Evolutionary conservation across 2,888 invertebrate genomes (phyloP), one percentile per base, ranked within the genome.

Genomic region (Uropetala carovei): DNA sequence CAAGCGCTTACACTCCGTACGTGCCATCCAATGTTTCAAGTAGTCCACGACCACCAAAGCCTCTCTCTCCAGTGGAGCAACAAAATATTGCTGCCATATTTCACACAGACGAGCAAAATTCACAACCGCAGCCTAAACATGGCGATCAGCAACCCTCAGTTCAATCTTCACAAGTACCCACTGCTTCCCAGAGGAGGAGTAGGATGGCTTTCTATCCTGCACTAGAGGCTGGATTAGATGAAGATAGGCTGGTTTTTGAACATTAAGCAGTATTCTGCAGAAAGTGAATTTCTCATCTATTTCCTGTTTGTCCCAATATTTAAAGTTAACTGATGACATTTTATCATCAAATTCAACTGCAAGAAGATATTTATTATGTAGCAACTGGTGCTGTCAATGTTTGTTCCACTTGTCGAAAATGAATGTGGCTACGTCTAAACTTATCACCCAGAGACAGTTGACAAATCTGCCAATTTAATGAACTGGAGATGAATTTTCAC

Each of bases 1-100:
- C 96, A 16, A 60, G n/a, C 43, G 43, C 43, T 43, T 43, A 43
- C 43, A 43, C 43, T 56, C 43, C 60, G 10, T 43, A 60, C 64
- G 89, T 8, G 30, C 64, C 89, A 64, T 18, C 64, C 64, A 43
- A 18, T 56, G 57, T 18, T 56, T 0, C 56, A 18, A 89, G 18
- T 18, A 22, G 14, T 43, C 43, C 60, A 9, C 18, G 43, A 3
- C 43, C 16, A 16, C 56, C n/a, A 18, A 56, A 57, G n/a, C 83
- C 83, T 57, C 14, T 83, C n/a, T 56, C 83, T n/a, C 43, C 43
- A 13, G n/a, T 57, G 14, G 83, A 83, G 18, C 56, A 13, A 16
- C 16, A 56, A 83, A 57, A 43, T 9, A 83, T 83, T 83, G 43
- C 83, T 16, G 43, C 83, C 7, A 43, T 83, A 56, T 83, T 83